Conservation (phyloP, 2,888 invertebrate genomes). For the Lepidonotus clava region DNA sequence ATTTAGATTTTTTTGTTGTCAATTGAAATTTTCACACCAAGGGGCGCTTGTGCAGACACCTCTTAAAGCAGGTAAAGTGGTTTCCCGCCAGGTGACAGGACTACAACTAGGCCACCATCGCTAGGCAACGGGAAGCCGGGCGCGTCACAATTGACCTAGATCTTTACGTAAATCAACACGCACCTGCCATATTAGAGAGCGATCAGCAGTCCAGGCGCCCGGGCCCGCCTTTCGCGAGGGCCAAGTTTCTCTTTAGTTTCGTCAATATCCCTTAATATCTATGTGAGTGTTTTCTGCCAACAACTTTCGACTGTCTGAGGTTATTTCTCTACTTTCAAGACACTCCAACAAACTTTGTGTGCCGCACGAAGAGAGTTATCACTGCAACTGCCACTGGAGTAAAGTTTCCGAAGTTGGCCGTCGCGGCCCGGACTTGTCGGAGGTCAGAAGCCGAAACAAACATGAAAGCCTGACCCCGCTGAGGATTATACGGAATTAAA, state of each 20-base stretch:
- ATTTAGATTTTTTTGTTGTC: too few species aligned
- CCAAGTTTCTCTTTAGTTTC: slow-evolving; percentile 21
- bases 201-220: not conserved
- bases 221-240: not conserved
- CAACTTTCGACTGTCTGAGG: not conserved
- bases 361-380: too few species aligned
- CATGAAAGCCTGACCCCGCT: not conserved
- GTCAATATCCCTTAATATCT: not conserved
- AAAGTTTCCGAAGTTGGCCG: not conserved
- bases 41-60: too few species aligned
- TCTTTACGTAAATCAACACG: slow-evolving; percentile 40
- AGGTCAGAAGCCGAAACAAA: not conserved
- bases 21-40: too few species aligned
- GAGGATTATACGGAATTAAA: not conserved
- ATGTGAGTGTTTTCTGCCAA: too few species aligned
- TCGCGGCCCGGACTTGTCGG: not conserved
- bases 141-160: slow-evolving; percentile 51
- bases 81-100: not conserved
- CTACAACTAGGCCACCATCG: slow-evolving; percentile 1
- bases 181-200: slow-evolving; percentile 39
- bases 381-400: not conserved
- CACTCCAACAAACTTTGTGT: too few species aligned
- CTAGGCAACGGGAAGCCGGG: slow-evolving; percentile 49
- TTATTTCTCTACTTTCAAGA: not conserved
- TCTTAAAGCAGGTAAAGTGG: not conserved